These are phyloP conservation scores for Lanius ludovicianus DNA, from an alignment of 2,113 vertebrate species.

Conservation along the genomic window DNA sequence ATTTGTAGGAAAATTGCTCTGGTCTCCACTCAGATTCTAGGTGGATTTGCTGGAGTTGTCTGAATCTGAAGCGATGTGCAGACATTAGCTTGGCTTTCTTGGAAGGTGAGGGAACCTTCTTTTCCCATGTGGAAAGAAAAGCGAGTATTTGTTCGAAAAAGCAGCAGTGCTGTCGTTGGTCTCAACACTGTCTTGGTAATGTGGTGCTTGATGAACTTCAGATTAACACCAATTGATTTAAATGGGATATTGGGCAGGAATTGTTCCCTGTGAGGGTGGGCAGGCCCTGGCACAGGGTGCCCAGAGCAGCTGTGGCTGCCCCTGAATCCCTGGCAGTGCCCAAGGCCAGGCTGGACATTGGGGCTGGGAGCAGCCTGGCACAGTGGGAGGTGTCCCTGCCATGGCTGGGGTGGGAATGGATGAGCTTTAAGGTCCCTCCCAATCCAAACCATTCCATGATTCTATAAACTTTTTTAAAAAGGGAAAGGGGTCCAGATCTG, in stretches of 20 bases:
- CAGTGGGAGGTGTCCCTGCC: not conserved
- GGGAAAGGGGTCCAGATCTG: not conserved
- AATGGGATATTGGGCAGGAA: not conserved
- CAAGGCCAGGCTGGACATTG: not conserved
- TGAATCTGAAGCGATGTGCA: not conserved
- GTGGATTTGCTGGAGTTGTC: not conserved
- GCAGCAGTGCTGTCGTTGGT: not conserved
- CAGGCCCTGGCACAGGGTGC: not conserved
- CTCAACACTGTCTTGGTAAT: not conserved
- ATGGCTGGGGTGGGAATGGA: accelerated
- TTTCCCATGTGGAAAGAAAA: not conserved
- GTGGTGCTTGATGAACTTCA: not conserved
- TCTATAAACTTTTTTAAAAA: not conserved
- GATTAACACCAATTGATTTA: not conserved
- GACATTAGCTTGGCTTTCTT: not conserved
- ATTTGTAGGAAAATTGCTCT: not conserved
- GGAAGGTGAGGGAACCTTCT: not conserved
- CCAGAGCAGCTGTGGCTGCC: not conserved
- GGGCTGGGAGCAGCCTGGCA: not conserved
- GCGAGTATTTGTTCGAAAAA: not conserved
- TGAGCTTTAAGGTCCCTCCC: not conserved
- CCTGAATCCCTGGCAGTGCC: not conserved
- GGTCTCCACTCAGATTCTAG: not conserved
- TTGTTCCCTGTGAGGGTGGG: not conserved
- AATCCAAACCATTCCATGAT: not conserved